These are phyloP conservation scores for Volucella bombylans DNA, from an alignment of 2,888 invertebrate genomes.

Conservation along the genomic window DNA sequence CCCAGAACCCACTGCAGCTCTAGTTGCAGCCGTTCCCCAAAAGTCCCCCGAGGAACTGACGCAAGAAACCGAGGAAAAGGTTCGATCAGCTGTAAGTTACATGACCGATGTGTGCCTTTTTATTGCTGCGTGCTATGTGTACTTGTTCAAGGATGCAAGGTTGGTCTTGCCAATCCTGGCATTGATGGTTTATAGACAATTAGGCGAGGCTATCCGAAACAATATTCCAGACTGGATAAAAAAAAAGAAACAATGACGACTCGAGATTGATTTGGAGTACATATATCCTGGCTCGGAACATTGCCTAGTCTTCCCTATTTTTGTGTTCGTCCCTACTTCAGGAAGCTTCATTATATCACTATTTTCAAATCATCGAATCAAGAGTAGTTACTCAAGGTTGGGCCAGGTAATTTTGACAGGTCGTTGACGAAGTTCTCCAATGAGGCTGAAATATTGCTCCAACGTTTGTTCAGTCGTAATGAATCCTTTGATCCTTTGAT, in stretches of 20 bases:
- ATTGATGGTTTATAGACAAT: slow-evolving; percentile 89
- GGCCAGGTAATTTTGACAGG: no score
- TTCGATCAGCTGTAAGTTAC: slow-evolving; percentile 88
- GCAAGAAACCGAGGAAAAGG: slow-evolving; percentile 86
- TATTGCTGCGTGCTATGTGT: slow-evolving; percentile 90
- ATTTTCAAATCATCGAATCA: slow-evolving; percentile 2
- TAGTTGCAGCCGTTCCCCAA: slow-evolving; percentile 56
- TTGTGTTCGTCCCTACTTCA: slow-evolving; percentile 46
- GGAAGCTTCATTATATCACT: slow-evolving; percentile 8
- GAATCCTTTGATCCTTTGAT: no score
- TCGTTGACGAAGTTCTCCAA: no score
- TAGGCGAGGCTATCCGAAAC: slow-evolving; percentile 86
- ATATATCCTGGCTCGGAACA: not conserved
- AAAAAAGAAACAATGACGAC: slow-evolving; percentile 76
- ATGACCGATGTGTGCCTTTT: slow-evolving; percentile 89
- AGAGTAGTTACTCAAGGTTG: not conserved
- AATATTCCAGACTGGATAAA: slow-evolving; percentile 85
- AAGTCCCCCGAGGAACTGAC: slow-evolving; percentile 83
- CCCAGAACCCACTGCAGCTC: slow-evolving; percentile 33
- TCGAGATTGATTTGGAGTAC: not conserved
- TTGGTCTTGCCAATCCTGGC: slow-evolving; percentile 90
- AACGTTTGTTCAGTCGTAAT: no score
- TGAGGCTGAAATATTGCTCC: no score
- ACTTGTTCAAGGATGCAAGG: slow-evolving; percentile 90
- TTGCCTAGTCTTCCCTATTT: not conserved